These are phyloP conservation scores for Struthio camelus DNA, from an alignment of 2,113 vertebrate genomes.

Conservation along the genomic window DNA sequence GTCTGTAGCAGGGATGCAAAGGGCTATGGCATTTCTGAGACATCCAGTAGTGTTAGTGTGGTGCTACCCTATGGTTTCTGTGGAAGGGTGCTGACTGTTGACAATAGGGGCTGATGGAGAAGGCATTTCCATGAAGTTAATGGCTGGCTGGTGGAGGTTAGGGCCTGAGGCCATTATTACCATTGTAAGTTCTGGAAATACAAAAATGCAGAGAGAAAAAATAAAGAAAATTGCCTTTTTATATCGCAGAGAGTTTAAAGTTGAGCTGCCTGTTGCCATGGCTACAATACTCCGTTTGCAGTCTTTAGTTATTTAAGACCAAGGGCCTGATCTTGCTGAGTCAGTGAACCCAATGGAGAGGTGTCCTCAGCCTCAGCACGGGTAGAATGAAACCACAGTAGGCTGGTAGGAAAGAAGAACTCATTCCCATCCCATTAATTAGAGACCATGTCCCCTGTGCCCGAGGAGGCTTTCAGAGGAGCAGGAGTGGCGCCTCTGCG, in stretches of 20 bases:
- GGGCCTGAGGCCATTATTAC: constrained; percentile 67
- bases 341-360: constrained; percentile 56
- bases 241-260: constrained; percentile 68
- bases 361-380: neutral
- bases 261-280: constrained; percentile 72
- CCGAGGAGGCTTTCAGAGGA: neutral
- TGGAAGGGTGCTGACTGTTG: constrained; percentile 52
- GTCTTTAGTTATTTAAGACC: constrained; percentile 65
- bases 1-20: neutral
- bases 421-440: neutral
- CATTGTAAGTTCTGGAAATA: constrained; percentile 71
- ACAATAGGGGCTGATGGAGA: constrained; percentile 64
- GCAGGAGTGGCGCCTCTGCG: neutral
- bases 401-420: neutral
- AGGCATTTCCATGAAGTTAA: constrained; percentile 67
- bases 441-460: neutral
- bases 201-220: constrained; percentile 64
- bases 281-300: constrained; percentile 68
- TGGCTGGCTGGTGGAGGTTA: constrained; percentile 64
- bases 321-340: constrained; percentile 59
- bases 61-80: constrained; percentile 30
- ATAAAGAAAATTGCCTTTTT: constrained; percentile 73
- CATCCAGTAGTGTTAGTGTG: constrained; percentile 22
- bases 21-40: constrained; percentile 28
- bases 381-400: neutral